Conservation (phyloP, 64 coral and sea anemone species). For the Montipora capricornis region DNA sequence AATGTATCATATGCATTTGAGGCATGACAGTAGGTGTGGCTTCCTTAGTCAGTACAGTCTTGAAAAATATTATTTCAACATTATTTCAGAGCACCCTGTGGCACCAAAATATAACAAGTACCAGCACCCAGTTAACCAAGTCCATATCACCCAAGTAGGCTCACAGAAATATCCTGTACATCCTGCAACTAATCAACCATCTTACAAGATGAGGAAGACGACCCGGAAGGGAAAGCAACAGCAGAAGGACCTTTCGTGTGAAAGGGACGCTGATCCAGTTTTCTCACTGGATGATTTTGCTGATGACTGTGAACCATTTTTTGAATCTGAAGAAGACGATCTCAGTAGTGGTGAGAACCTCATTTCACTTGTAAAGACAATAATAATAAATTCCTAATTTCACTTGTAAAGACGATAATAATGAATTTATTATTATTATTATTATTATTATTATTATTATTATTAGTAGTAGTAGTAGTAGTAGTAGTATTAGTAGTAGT, state of each 20-base stretch:
- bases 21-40: no score
- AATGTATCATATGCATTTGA: no score
- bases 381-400: not conserved
- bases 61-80: not conserved
- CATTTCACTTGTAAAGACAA: not conserved
- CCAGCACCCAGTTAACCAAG: constrained; percentile 57
- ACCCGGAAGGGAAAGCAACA: not conserved
- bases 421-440: not conserved
- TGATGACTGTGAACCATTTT: constrained; percentile 92
- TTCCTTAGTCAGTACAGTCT: not conserved
- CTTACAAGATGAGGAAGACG: not conserved
- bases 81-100: not conserved
- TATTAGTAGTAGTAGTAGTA: no score
- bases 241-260: constrained; percentile 38
- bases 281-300: constrained; percentile 89
- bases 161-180: not conserved
- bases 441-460: no score
- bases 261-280: constrained; percentile 85
- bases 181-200: not conserved
- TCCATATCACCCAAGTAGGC: constrained; percentile 78
- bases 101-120: not conserved
- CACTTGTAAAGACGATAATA: not conserved
- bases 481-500: no score
- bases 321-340: constrained; percentile 95
- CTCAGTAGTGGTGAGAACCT: constrained; percentile 83